Conservation (phyloP, 2,888 invertebrate species). For the Eurytoma californica region DNA sequence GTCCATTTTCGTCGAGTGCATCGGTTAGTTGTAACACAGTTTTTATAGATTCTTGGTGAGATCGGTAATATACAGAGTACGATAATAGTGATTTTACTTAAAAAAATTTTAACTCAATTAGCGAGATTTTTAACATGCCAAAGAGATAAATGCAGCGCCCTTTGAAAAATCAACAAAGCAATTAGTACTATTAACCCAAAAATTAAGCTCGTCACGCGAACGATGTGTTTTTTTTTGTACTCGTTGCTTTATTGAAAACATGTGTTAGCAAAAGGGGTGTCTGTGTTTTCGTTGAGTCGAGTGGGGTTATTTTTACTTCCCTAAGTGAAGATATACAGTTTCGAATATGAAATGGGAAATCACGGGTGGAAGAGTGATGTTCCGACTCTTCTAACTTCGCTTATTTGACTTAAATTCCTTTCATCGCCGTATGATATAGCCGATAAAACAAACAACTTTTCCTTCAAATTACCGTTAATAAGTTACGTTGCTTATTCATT, state of each 20-base stretch:
- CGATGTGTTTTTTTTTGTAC: constrained; percentile 4
- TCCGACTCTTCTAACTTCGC: constrained; percentile 16
- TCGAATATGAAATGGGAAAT: constrained; percentile 20
- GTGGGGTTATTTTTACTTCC: constrained; percentile 43
- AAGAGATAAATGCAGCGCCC: background rate
- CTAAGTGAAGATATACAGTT: background rate
- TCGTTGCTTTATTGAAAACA: constrained; percentile 29
- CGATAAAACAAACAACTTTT: too few relatives aligned
- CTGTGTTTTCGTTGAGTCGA: constrained; percentile 40
- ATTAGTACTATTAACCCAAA: constrained; percentile 29
- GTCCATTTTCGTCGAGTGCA: constrained; percentile 4
- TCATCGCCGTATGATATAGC: too few relatives aligned
- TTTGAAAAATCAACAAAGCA: background rate
- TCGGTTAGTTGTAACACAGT: background rate
- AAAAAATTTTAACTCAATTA: background rate
- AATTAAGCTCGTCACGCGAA: constrained; percentile 17
- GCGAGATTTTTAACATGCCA: background rate
- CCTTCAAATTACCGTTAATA: too few relatives aligned
- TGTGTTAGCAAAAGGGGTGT: constrained; percentile 14
- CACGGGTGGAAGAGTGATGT: constrained; percentile 31
- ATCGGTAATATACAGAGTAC: background rate
- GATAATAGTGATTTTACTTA: background rate
- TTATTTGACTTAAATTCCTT: constrained; percentile 24
- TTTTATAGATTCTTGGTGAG: background rate
- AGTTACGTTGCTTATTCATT: too few relatives aligned